Conservation (phyloP, 2,797 vertebrate genomes). For the Phrynocephalus forsythii region DNA sequence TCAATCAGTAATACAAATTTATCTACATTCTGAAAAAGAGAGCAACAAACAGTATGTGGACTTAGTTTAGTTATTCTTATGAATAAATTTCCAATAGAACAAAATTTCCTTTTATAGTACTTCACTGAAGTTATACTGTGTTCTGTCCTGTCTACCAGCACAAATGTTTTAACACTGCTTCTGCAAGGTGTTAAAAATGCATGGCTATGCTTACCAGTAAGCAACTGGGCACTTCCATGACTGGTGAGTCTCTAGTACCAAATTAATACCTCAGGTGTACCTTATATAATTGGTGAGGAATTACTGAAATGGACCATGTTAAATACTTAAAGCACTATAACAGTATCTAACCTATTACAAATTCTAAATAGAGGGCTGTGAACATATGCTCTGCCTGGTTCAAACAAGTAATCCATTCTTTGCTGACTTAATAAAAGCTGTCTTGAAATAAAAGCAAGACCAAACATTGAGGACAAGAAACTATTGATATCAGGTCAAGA, state of each 20-base stretch:
- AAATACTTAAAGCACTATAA: not conserved
- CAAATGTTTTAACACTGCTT: not conserved
- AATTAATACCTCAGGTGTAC: not conserved
- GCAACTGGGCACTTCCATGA: not conserved
- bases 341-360: not conserved
- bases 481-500: not conserved
- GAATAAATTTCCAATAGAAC: not conserved
- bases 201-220: not conserved
- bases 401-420: too few species aligned
- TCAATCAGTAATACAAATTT: conserved; percentile 76
- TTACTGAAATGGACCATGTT: not conserved
- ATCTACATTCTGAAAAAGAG: conserved; percentile 77
- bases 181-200: not conserved
- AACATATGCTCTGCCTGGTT: not conserved
- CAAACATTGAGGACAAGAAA: too few species aligned
- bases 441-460: not conserved
- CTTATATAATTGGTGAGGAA: not conserved
- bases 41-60: conserved; percentile 15
- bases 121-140: not conserved
- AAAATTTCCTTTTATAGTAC: not conserved
- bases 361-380: not conserved
- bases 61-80: not conserved
- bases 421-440: not conserved
- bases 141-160: not conserved
- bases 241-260: not conserved